Evolutionary conservation across 2,888 invertebrate species (phyloP), one percentile per base, ranked within the genome.

Genomic region (Dynastes maya): DNA sequence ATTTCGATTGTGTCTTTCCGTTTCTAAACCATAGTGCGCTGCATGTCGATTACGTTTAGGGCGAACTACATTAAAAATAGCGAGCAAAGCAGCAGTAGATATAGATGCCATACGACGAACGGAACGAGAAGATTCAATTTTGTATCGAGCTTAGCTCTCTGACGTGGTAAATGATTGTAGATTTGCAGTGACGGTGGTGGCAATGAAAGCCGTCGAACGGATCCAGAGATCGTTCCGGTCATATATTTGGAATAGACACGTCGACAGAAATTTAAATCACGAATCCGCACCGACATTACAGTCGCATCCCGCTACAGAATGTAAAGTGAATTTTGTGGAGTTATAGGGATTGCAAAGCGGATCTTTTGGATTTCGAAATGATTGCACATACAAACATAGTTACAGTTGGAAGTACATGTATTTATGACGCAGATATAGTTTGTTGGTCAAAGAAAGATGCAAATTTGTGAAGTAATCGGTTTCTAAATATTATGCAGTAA

Each of bases 181-280:
- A 72, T 72, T 61, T 58, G 40, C 55, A 29, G 58, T 61, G 72
- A 72, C 58, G 58, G 72, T 22, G 58, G 72, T 22, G 58, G 22
- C 40, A 40, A 40, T 55, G 58, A 72, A 58, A 61, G 58, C 40
- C 72, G 45, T 22, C 32, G 72, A 45, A 72, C 37, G 55, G 58
- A 72, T 72, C 55, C 72, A 13, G 58, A 58, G 72, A 40, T 72
- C 72, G 72, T 32, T 58, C 22, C 51, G 72, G 72, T 72, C 72
- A 72, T 72, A 72, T 72, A 58, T 72, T 55, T 58, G 72, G 72
- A 58, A 45, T 72, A 72, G 22, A 58, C 58, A 72, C 16, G 72
- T 58, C 55, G 71, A 37, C 55, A 37, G 55, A 55, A 55, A 71
- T 71, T 71, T 71, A 55, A 71, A 71, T 71, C 71, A 13, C 32